These are phyloP conservation scores for Isaurus tuberculatus DNA, from an alignment of 92 coral and sea anemone genomes.

Conservation along the genomic window DNA sequence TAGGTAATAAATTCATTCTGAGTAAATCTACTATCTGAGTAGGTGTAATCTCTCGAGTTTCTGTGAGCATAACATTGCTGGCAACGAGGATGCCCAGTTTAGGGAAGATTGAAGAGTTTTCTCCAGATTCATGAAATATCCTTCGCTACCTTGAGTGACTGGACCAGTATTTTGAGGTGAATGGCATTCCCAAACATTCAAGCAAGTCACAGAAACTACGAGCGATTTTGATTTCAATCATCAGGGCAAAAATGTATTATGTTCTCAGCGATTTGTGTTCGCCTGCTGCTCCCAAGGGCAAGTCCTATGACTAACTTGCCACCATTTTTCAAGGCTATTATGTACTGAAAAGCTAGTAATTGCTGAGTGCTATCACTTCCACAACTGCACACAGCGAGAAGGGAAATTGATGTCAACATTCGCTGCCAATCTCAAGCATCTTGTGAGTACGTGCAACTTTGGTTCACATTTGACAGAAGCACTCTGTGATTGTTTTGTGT, in stretches of 20 bases:
- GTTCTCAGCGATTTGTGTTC: constrained; percentile 7
- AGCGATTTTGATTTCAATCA: constrained; percentile 42
- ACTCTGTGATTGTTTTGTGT: too few species aligned
- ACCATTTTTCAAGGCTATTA: constrained; percentile 7
- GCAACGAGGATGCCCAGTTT: constrained; percentile 14
- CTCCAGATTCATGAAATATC: too few species aligned
- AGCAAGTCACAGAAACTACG: constrained; percentile 19
- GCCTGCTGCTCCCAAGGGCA: constrained; percentile 22
- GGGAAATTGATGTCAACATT: not conserved
- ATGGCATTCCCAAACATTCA: constrained; percentile 9
- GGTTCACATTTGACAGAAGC: too few species aligned
- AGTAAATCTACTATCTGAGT: too few species aligned
- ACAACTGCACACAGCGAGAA: constrained; percentile 35
- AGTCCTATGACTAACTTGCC: constrained; percentile 29
- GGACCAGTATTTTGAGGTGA: too few species aligned
- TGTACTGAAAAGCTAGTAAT: constrained; percentile 9
- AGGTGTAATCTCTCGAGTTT: not conserved
- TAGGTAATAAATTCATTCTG: too few species aligned
- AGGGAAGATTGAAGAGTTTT: too few species aligned
- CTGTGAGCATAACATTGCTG: not conserved
- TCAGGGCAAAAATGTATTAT: constrained; percentile 4
- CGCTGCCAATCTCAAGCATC: too few species aligned
- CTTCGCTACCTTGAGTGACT: too few species aligned
- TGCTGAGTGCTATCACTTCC: constrained; percentile 28
- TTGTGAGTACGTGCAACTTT: too few species aligned